Percentiles rank a stretch among this genome's conserved stretches.
Evolutionary conservation across 1,140 invertebrate species (phyloP).

Genomic region (Brachionus sp.): DNA sequence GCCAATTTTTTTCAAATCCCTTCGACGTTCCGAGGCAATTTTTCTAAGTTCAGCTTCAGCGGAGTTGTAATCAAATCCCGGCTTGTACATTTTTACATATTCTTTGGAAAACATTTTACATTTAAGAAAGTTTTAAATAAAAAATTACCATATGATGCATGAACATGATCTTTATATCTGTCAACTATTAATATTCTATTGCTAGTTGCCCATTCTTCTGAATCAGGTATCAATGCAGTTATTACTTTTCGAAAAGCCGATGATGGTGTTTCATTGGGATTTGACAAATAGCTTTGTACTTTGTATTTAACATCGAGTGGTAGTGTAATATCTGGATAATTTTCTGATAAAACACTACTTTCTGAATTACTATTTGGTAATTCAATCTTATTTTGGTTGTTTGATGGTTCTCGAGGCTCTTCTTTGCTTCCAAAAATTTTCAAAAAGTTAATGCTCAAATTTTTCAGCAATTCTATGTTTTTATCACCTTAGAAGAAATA

Average conservation of each 20-base stretch:
- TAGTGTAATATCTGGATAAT: background rate
- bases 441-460: conserved; percentile 8
- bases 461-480: background rate
- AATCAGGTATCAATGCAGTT: conserved; percentile 13
- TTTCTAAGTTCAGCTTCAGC: conserved; percentile 2
- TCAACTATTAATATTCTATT: conserved; percentile 17
- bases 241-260: conserved; percentile 21
- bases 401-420: background rate
- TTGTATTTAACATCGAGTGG: background rate
- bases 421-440: background rate
- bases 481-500: background rate
- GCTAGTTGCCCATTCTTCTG: conserved; percentile 27
- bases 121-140: background rate
- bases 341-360: background rate
- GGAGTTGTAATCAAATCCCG: background rate
- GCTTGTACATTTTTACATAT: conserved; percentile 23
- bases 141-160: conserved; percentile 23
- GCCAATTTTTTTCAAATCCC: conserved; percentile 11
- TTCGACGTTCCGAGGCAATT: conserved; percentile 1
- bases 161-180: conserved; percentile 9
- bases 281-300: conserved; percentile 20
- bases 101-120: background rate
- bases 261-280: conserved; percentile 7
- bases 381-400: background rate
- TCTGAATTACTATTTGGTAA: background rate